Conservation (phyloP, 1,140 invertebrate genomes). For the Acromyrmex heyeri region DNA sequence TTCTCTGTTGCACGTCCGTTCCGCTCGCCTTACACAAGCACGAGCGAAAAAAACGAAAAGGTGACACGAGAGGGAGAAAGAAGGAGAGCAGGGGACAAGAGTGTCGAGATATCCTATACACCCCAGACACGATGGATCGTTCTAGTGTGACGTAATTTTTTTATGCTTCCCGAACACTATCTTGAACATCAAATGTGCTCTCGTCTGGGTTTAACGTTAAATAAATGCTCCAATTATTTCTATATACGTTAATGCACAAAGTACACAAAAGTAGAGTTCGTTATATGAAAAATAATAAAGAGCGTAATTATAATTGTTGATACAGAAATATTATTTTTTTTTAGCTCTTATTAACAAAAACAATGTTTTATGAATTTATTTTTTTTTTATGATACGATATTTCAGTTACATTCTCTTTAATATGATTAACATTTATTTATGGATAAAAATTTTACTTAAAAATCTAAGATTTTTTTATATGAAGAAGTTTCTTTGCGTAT, state of each 20-base stretch:
- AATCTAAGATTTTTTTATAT: neutral
- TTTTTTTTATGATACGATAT: neutral
- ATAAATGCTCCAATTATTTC: conserved; percentile 5
- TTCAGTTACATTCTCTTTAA: neutral
- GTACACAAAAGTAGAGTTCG: neutral
- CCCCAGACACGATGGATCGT: conserved; percentile 61
- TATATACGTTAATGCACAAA: neutral
- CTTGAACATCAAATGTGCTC: conserved; percentile 65
- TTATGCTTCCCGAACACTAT: conserved; percentile 66
- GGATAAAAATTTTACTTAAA: neutral
- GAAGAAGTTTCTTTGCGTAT: neutral
- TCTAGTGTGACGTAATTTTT: conserved; percentile 74
- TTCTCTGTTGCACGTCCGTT: conserved; percentile 55
- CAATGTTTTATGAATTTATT: neutral
- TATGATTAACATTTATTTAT: neutral
- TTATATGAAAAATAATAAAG: neutral
- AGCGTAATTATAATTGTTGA: neutral
- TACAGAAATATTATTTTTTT: neutral
- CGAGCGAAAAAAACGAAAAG: conserved; percentile 49
- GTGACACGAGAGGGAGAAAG: conserved; percentile 11
- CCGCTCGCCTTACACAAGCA: conserved; percentile 45
- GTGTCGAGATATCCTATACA: conserved; percentile 45
- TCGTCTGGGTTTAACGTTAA: conserved; percentile 51
- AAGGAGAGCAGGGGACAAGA: neutral
- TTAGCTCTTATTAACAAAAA: too few species aligned